A percentile compares a stretch with the other conserved stretches of the same genome.
Evolutionary conservation across 2,113 vertebrate genomes (phyloP).

Genomic region (Merops nubicus): DNA sequence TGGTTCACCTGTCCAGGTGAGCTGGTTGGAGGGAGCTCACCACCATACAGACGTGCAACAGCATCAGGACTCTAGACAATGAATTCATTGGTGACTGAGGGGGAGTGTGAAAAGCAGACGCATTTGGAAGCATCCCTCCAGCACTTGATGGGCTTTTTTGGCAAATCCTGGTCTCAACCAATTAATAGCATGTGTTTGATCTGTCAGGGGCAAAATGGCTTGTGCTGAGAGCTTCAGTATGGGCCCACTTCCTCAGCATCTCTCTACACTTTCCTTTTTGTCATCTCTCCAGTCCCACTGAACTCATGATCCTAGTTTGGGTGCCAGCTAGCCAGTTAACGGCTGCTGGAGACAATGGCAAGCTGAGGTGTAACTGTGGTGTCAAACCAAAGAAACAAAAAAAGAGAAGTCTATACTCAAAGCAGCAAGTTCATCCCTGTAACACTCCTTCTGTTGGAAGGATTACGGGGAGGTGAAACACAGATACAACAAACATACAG

Average conservation of each 20-base stretch:
- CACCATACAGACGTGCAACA: neutral
- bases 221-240: slow-evolving; percentile 13
- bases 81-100: slow-evolving; percentile 29
- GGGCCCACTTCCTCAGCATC: slow-evolving; percentile 7
- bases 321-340: neutral
- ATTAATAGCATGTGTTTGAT: neutral
- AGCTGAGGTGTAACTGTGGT: neutral
- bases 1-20: neutral
- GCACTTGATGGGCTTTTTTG: neutral
- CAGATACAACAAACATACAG: slow-evolving; percentile 17
- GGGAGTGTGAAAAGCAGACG: slow-evolving; percentile 5
- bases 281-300: neutral
- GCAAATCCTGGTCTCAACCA: slow-evolving; percentile 22
- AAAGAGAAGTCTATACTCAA: neutral
- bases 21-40: slow-evolving; percentile 14
- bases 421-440: neutral
- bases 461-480: neutral
- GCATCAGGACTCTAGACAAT: slow-evolving; percentile 11
- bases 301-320: neutral
- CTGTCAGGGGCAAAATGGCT: slow-evolving; percentile 49
- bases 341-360: neutral
- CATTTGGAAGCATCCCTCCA: neutral
- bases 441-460: neutral
- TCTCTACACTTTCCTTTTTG: slow-evolving; percentile 44
- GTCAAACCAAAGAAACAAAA: neutral